Percentiles rank a stretch among this genome's conserved stretches.
Conservation (phyloP, 2,113 vertebrate species). For the Carassius carassius region DNA sequence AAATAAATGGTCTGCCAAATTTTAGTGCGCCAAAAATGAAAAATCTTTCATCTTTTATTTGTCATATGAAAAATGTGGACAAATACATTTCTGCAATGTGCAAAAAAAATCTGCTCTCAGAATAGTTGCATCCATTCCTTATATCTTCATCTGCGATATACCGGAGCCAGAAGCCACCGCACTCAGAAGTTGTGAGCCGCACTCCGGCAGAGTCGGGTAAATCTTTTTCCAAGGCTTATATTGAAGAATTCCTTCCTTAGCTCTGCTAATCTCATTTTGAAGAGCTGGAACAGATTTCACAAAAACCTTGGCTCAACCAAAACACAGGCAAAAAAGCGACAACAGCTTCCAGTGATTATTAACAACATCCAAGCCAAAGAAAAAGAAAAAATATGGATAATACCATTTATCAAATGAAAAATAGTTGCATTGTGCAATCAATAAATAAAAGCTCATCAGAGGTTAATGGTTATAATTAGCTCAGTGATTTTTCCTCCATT, state of each 20-base stretch:
- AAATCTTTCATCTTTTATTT: neutral
- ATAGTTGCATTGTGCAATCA: neutral
- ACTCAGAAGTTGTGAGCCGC: neutral
- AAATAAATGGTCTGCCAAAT: neutral
- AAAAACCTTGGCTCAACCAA: conserved; percentile 20
- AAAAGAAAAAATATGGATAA: neutral
- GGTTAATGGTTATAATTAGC: conserved; percentile 1
- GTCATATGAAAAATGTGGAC: neutral
- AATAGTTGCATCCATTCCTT: neutral
- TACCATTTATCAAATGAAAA: neutral
- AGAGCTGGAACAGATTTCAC: neutral
- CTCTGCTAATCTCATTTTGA: conserved; percentile 23
- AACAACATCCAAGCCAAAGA: neutral
- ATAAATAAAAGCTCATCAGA: neutral
- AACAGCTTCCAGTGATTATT: neutral
- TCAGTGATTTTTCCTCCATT: neutral
- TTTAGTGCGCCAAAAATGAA: neutral
- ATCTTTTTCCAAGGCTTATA: conserved; percentile 15
- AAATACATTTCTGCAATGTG: neutral
- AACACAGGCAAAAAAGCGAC: neutral
- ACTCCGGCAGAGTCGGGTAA: conserved; percentile 9
- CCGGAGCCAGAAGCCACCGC: neutral
- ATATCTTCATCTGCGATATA: neutral
- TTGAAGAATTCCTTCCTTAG: conserved; percentile 8
- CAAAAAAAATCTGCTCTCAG: neutral